Percentiles rank a stretch among this genome's conserved stretches.
These are phyloP conservation scores for Geodia barretti DNA, from an alignment of 37 sponge, comb jelly and placozoan species.

Conservation along the genomic window DNA sequence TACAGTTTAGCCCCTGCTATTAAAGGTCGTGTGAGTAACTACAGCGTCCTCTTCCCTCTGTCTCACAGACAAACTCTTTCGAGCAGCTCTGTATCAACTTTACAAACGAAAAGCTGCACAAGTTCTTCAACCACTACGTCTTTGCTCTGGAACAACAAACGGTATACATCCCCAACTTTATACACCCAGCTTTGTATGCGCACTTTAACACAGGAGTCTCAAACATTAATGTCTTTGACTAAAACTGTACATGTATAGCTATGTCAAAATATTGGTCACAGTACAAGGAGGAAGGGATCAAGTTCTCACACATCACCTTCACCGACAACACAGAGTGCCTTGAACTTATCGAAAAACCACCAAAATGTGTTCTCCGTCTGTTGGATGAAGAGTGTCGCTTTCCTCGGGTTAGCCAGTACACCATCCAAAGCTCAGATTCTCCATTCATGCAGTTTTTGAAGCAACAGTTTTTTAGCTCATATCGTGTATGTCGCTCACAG, in stretches of 20 bases:
- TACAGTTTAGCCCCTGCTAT: too few relatives aligned
- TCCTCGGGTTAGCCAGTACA: constrained; percentile 66
- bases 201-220: too few relatives aligned
- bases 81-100: constrained; percentile 98
- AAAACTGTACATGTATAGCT: too few relatives aligned
- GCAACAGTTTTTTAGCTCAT: background rate
- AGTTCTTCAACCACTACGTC: constrained; percentile 95
- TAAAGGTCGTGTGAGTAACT: too few relatives aligned
- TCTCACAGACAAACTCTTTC: constrained; percentile 82
- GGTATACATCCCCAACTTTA: too few relatives aligned
- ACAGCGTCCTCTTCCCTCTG: too few relatives aligned
- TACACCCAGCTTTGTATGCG: too few relatives aligned
- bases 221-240: background rate
- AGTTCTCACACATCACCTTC: constrained; percentile 91
- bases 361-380: constrained; percentile 89
- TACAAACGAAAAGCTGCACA: constrained; percentile 97
- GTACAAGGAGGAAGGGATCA: constrained; percentile 91
- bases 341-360: constrained; percentile 94
- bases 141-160: constrained; percentile 88
- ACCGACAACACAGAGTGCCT: constrained; percentile 94
- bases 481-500: constrained; percentile 41
- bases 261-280: too few relatives aligned
- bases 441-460: background rate
- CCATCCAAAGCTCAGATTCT: background rate
- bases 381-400: constrained; percentile 94